Evolutionary conservation across 2,888 invertebrate species (phyloP), one percentile per base, ranked within the genome.

Genomic region (Tiphia femorata): DNA sequence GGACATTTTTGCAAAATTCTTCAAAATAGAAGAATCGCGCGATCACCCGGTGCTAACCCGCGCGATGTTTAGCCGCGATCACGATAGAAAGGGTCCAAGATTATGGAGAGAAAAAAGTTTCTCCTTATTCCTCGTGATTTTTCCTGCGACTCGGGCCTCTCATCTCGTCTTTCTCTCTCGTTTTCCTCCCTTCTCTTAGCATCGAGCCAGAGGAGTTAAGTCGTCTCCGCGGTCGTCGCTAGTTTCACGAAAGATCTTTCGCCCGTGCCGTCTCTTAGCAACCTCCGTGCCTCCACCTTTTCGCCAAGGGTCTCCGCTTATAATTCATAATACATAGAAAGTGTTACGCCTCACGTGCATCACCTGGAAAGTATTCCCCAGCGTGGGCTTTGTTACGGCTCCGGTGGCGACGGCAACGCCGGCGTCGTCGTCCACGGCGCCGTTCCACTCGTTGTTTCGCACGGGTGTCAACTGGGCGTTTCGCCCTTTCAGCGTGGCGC

Each of bases 241-340:
- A n/a, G n/a, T n/a, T 49, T 49, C 29, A n/a, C 25, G 30, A 57
- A 61, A 33, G 43, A 37, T 14, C 29, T 49, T 49, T 29, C 12
- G 27, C 8, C 3, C 50, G 51, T 52, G 52, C 37, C 41, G 53
- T 57, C 20, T 54, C 58, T 59, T 54, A 52, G 33, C 58, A 52
- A 62, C 43, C 20, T 16, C 14, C 42, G 7, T n/a, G 40, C 42
- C 33, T 42, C 33, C 42, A 8, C 35, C 47, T 7, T 25, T 12
- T 16, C 33, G 8, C n/a, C 16, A 1, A 12, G 25, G 35, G 52
- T 54, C 49, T 50, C 41, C 19, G 44, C 41, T 16, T 25, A 37
- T 37, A 58, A 53, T 46, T 52, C 41, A 49, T 35, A 58, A 58
- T 41, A 52, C 25, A 55, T 23, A 29, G 41, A 49, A 58, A 58